Base-by-base conservation (phyloP, 2,113 vertebrate species). In the Oreochromis tanganicae region DNA sequence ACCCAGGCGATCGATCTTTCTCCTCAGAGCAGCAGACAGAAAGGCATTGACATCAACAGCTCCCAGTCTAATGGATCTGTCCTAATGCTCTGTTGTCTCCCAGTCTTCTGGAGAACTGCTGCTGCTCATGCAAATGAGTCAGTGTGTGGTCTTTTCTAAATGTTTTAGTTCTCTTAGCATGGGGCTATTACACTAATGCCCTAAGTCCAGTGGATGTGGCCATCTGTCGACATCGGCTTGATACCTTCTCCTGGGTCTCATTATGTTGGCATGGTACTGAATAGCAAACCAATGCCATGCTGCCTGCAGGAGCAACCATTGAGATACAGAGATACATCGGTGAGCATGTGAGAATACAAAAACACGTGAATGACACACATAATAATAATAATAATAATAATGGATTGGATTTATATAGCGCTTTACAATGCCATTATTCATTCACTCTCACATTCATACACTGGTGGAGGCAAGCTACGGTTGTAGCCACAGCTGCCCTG, bases 281-380 rank as follows among this genome's bases (percentile, higher is more conserved):
- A 90, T 93, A 88, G 84, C 82, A 92, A 93, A 89, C 80, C 86
- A 85, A 85, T 82, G 87, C 68, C 81, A 83, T 43, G 57, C 55
- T 11, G 12, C 83, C 68, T 88, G 87, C 84, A 73, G 87, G 73
- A 83, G 81, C 43, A 29, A 48, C 84, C 63, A 59, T 79, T 50
- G 80, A 87, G 56, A n/a, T n/a, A n/a, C 24, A 55, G 55, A 82
- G 19, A 48, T 17, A 78, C 61, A 34, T 80, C 84, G 81, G 85
- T 85, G 75, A 38, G 27, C 36, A 29, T 34, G 46, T 21, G 14
- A 83, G 46, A 59, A 78, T 84, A 83, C 59, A 83, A 80, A 56
- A 43, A 9, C 75, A 52, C 10, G 7, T 4, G 11, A 66, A 66
- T 56, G 14, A 24, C 7, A 52, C 48, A 86, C 32, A n/a, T n/a